These are phyloP conservation scores for Portevinia maculata DNA, from an alignment of 2,888 invertebrate genomes.

Conservation along the genomic window DNA sequence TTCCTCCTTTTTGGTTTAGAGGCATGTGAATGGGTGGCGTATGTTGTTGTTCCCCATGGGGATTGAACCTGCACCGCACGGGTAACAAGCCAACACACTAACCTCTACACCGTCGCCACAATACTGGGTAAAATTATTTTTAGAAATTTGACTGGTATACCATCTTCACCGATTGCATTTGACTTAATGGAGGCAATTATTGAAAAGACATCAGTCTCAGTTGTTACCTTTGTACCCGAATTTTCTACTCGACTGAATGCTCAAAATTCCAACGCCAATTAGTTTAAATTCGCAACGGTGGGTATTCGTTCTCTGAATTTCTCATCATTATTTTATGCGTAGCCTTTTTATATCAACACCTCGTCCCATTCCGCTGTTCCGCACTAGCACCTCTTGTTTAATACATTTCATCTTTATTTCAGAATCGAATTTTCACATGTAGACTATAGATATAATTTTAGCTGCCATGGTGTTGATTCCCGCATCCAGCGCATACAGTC, in stretches of 20 bases:
- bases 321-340: constrained; percentile 11
- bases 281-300: constrained; percentile 42
- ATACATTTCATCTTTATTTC: constrained; percentile 59
- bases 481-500: constrained; percentile 60
- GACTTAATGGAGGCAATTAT: no score
- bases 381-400: constrained; percentile 67
- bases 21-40: no score
- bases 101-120: no score
- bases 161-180: no score
- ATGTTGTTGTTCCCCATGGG: no score
- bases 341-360: constrained; percentile 36
- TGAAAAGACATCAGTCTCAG: background rate
- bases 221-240: background rate
- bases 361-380: constrained; percentile 60
- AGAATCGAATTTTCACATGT: constrained; percentile 25
- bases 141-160: no score
- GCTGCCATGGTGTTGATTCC: constrained; percentile 45
- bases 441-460: background rate
- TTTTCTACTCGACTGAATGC: no score
- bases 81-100: no score
- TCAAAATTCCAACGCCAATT: constrained; percentile 51
- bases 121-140: no score
- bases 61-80: no score
- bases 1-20: no score
- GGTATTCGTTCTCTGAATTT: constrained; percentile 3